Base-by-base conservation (phyloP, 2,113 vertebrate genomes). In the Ceyx melanurus region DNA sequence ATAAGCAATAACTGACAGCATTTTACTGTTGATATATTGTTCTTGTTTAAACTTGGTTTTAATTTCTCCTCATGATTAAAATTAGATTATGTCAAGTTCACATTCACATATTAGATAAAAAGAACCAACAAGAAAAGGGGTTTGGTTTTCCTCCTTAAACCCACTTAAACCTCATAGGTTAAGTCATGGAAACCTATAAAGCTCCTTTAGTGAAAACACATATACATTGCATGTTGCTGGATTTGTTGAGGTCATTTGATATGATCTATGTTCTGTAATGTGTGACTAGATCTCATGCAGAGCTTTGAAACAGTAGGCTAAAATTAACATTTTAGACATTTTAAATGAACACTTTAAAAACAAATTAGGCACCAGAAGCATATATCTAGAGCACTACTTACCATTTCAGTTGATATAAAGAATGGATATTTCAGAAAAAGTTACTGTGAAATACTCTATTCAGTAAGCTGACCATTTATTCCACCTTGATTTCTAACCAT, bases 161-260 rank as follows among this genome's bases (percentile, higher is more conserved):
- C 50, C 28, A 28, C 58, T 88, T 92, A 95, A 90, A 93, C 21
- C 46, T 92, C 89, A 35, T 65, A 84, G 66, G 77, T 94, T 96
- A 93, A 92, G 88, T 94, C 88, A 96, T 88, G 93, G 90, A 92
- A 95, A 95, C 70, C 66, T 78, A 93, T 93, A 95, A 92, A 96
- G 62, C 45, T 61, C 58, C 70, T 86, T 92, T 87, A 83, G 77
- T 87, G 42, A 92, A 92, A 95, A 73, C 58, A 72, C 57, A 68
- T 45, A 90, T 17, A 58, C 56, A 20, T 86, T 75, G 83, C 80
- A 90, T 90, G 82, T 92, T 90, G 48, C 65, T 92, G 93, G 83
- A 82, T 95, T 93, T 93, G 90, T 78, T 93, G 89, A 94, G 76
- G 82, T 95, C 74, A 78, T 91, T 94, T 94, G 90, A 87, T 84